Conservation (phyloP, 2,113 vertebrate genomes). For the Lamprologus speciosus region DNA sequence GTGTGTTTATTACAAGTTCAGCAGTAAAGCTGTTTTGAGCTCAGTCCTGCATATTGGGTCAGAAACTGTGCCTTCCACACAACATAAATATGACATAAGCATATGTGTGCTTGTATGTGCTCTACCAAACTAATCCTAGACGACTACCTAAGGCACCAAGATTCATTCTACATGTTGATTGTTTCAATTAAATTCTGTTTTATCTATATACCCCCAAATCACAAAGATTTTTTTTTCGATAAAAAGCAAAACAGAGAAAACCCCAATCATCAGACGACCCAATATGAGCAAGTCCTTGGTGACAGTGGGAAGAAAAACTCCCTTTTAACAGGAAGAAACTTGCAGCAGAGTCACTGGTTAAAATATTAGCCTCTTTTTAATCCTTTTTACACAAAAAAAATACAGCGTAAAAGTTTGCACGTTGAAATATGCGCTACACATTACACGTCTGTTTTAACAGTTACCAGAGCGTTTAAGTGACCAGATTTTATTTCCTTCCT, state of each 20-base stretch:
- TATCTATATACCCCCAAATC: neutral
- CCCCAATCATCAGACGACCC: neutral
- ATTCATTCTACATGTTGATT: neutral
- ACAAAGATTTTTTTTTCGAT: accelerated
- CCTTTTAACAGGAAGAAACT: neutral
- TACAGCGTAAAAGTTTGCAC: neutral
- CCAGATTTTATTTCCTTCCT: neutral
- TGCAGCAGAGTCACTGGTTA: neutral
- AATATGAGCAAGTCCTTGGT: neutral
- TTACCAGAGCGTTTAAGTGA: neutral
- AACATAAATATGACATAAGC: neutral
- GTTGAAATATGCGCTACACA: neutral
- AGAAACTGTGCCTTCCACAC: neutral
- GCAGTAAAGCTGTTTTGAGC: neutral
- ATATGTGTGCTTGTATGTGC: neutral
- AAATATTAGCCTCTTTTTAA: neutral
- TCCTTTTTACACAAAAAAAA: neutral
- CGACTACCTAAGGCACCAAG: neutral
- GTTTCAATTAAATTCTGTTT: neutral
- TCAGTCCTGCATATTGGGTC: neutral
- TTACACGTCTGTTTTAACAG: neutral
- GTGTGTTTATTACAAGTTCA: accelerated
- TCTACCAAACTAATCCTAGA: neutral
- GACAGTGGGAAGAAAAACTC: neutral
- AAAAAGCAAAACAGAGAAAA: accelerated